Base-by-base conservation (phyloP, 2,797 vertebrate species). In the Eurystomus glaucurus region DNA sequence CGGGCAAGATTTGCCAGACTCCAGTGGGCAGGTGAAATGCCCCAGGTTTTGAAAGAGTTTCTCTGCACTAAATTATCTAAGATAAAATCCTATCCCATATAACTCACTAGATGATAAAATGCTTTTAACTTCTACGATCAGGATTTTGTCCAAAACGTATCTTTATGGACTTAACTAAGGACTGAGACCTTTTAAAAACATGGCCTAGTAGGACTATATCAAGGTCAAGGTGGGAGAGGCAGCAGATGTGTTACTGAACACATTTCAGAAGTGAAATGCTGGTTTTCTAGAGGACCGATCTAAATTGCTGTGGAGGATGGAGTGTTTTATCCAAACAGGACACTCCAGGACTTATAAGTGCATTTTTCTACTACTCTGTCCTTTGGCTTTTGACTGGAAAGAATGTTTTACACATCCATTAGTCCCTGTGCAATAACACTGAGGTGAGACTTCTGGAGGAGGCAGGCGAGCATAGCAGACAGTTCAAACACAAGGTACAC, bases 351-450 rank as follows among this genome's bases (percentile, higher is more conserved):
- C 15, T 43, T 43, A 20, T 0, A 61, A 23, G 7, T 23, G 31
- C 52, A 45, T 61, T 90, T 85, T 48, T 10, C 41, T 70, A 13
- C 43, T 35, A 6, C 28, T 4, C 21, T 87, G 18, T 35, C 60
- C 31, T 39, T 19, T 8, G 14, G 28, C 14, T 77, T 10, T 48
- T 29, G n/a, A 25, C 52, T 60, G 33, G 52, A 64, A 79, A 52
- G 43, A 10, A 1, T 2, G 6, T 28, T 21, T 37, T 37, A 39
- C 33, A 69, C 2, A 0, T 2, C 26, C 51, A 1, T 33, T 22
- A 48, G 23, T 65, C 15, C 81, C 55, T n/a, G 17, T 28, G 51
- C 31, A 26, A 10, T 68, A 43, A 52, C 6, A 31, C 1, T 35
- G 62, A 51, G 20, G 22, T 29, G 52, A 81, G 48, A 12, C 31